A percentile compares a stretch with the other conserved stretches of the same genome.
These are phyloP conservation scores for Gorsachius magnificus DNA, from an alignment of 2,797 vertebrate genomes.

Conservation along the genomic window DNA sequence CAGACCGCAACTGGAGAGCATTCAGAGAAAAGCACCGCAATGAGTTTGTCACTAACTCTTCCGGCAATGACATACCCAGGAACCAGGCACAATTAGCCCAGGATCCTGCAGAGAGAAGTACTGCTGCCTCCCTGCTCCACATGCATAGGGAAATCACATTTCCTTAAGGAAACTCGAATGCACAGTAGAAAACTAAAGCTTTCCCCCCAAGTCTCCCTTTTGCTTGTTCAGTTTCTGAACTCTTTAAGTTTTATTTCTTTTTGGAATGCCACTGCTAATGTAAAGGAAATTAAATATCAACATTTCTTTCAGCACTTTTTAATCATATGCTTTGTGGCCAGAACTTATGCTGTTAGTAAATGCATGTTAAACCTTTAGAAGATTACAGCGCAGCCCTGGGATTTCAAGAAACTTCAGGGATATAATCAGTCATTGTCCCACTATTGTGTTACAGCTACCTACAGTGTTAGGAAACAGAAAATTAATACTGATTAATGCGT, in stretches of 20 bases:
- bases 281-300: conserved; percentile 65
- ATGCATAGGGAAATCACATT: not conserved
- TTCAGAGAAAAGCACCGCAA: not conserved
- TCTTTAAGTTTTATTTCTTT: conserved; percentile 31
- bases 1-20: not conserved
- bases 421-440: conserved; percentile 14
- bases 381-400: not conserved
- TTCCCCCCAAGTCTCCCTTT: not conserved
- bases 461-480: not conserved
- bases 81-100: not conserved
- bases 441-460: not conserved
- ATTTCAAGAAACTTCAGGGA: conserved; percentile 9
- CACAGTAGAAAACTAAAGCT: not conserved
- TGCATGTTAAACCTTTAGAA: conserved; percentile 8
- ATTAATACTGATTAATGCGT: not conserved
- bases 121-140: not conserved
- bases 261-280: conserved; percentile 26
- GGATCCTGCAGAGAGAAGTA: not conserved
- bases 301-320: conserved; percentile 67
- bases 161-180: not conserved
- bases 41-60: not conserved
- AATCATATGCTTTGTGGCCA: conserved; percentile 47
- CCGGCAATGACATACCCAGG: not conserved
- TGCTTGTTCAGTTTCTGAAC: not conserved
- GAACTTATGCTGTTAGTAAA: not conserved